These are phyloP conservation scores for Drosophila baimaii DNA, from an alignment of 1,140 invertebrate species.

Conservation along the genomic window DNA sequence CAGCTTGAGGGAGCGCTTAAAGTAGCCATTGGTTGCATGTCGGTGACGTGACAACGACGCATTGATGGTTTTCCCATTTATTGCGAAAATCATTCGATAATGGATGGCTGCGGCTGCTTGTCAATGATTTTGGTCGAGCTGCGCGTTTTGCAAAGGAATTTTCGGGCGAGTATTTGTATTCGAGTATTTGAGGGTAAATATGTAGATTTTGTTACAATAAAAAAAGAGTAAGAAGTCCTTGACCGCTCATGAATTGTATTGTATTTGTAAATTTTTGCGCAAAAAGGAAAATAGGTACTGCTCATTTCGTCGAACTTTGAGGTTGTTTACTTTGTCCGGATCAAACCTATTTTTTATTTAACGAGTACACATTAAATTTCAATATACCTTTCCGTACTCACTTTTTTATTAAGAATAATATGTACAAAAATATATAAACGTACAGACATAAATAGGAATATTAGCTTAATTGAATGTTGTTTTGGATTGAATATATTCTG, in stretches of 20 bases:
- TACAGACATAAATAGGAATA: slow-evolving; percentile 28
- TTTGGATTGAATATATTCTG: background rate
- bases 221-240: background rate
- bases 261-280: no score
- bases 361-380: background rate
- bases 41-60: slow-evolving; percentile 15
- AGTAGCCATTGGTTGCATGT: slow-evolving; percentile 31
- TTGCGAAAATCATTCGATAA: slow-evolving; percentile 34
- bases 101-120: slow-evolving; percentile 31
- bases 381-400: background rate
- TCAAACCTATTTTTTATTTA: no score
- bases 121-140: slow-evolving; percentile 11
- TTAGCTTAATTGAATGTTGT: slow-evolving; percentile 21
- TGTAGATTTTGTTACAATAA: background rate
- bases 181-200: background rate
- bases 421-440: slow-evolving; percentile 18
- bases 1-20: slow-evolving; percentile 47
- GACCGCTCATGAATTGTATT: no score
- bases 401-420: slow-evolving; percentile 1
- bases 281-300: no score
- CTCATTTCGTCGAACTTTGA: no score
- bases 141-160: slow-evolving; percentile 1
- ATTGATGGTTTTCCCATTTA: slow-evolving; percentile 37
- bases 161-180: slow-evolving; percentile 1
- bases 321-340: no score